Percentiles rank a stretch among this genome's conserved stretches.
Evolutionary conservation across 1,140 invertebrate species (phyloP).

Genomic region (Papilio machaon): DNA sequence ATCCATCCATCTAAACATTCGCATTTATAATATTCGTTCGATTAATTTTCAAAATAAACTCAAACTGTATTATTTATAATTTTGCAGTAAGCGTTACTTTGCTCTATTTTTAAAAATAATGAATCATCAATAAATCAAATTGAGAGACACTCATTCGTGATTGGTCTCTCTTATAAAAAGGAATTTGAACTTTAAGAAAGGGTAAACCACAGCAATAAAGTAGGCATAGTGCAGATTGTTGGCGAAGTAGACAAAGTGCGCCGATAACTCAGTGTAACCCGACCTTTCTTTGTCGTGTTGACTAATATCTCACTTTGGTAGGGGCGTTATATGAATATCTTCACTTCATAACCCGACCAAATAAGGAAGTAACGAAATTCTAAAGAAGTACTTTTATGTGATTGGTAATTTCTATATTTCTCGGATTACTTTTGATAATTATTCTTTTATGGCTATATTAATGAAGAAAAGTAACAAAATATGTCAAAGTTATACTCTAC

Average conservation of each 20-base stretch:
- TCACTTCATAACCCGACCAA: constrained; percentile 12
- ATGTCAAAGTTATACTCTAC: no score
- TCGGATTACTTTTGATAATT: no score
- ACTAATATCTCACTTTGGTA: constrained; percentile 22
- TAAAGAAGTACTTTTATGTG: no score
- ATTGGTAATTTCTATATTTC: no score
- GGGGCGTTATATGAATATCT: background rate
- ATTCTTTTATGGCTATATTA: no score
- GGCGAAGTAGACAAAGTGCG: constrained; percentile 9
- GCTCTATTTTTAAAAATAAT: background rate
- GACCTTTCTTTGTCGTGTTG: constrained; percentile 3
- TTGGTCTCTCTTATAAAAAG: background rate
- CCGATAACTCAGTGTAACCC: constrained; percentile 8
- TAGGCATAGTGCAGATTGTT: constrained; percentile 11
- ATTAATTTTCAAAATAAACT: no score
- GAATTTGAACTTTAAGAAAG: background rate
- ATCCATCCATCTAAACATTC: no score
- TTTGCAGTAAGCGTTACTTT: background rate
- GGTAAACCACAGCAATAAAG: constrained; percentile 12
- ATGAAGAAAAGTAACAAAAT: no score
- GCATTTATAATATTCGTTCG: no score
- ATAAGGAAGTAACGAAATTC: background rate
- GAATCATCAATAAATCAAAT: background rate
- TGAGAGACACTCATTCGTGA: background rate
- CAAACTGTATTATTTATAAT: no score